Percentiles rank a stretch among this genome's conserved stretches.
These are phyloP conservation scores for Nemotelus pantherinus DNA, from an alignment of 2,888 invertebrate genomes.

Conservation along the genomic window DNA sequence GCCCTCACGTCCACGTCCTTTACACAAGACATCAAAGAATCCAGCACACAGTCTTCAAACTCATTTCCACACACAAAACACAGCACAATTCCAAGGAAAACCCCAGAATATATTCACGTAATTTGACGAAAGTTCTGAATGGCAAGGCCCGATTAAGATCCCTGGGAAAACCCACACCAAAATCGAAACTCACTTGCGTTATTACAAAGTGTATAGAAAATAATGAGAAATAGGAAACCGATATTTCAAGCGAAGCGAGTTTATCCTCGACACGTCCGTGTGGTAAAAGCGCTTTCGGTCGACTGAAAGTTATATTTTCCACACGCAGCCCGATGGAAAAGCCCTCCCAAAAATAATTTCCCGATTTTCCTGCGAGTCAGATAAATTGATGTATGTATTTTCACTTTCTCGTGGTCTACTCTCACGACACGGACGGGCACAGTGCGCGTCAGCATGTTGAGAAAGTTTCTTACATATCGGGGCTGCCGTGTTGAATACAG, in stretches of 20 bases:
- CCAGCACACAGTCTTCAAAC: background rate
- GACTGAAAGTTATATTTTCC: slow-evolving; percentile 40
- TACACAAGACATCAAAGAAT: background rate
- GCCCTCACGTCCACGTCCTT: background rate
- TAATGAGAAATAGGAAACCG: slow-evolving; percentile 33
- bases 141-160: background rate
- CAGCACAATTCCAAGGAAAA: slow-evolving; percentile 22
- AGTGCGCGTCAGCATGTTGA: slow-evolving; percentile 23
- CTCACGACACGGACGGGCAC: background rate
- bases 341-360: slow-evolving; percentile 25
- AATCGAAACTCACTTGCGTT: slow-evolving; percentile 17
- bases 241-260: slow-evolving; percentile 17
- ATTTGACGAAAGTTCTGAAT: background rate
- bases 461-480: background rate
- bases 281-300: slow-evolving; percentile 41
- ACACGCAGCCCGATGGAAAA: slow-evolving; percentile 5
- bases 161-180: slow-evolving; percentile 26
- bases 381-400: background rate
- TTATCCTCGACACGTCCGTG: slow-evolving; percentile 29
- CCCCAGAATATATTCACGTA: slow-evolving; percentile 13
- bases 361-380: slow-evolving; percentile 20
- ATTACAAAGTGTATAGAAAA: slow-evolving; percentile 33
- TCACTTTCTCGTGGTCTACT: slow-evolving; percentile 22
- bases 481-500: slow-evolving; percentile 1
- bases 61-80: slow-evolving; percentile 16